Percentiles rank a stretch among this genome's conserved stretches.
phyloP scores from a whole-genome alignment of 2,113 vertebrate species.

The Cromileptes altivelis region DNA sequence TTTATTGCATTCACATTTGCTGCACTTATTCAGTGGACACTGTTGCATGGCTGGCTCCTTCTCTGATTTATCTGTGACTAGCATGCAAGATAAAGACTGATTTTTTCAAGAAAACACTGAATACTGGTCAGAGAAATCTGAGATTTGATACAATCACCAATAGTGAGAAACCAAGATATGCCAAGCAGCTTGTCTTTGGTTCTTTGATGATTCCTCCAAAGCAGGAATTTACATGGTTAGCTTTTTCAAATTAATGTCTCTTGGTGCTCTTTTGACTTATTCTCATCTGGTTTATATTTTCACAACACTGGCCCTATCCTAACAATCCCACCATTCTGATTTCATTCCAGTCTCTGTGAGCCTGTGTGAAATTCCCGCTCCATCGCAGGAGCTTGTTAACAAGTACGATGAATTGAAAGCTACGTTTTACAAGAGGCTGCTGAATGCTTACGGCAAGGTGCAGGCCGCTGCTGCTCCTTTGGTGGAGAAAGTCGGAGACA shows the following conservation, averaged over 20 bases:
- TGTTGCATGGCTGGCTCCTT: neutral
- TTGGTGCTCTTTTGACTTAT: neutral
- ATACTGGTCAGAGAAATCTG: neutral
- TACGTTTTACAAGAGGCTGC: conserved; percentile 67
- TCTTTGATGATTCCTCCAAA: neutral
- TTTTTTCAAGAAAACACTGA: neutral
- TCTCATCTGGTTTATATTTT: neutral
- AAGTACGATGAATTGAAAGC: conserved; percentile 73
- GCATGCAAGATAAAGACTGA: neutral
- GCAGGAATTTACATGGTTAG: neutral
- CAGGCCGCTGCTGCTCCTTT: neutral
- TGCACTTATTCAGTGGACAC: neutral
- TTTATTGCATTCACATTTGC: neutral
- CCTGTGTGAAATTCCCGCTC: conserved; percentile 60
- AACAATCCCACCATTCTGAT: neutral
- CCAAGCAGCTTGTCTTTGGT: conserved; percentile 13
- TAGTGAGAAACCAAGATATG: neutral
- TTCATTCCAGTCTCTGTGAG: conserved; percentile 78
- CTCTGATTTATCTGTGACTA: neutral
- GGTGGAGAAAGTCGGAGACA: accelerated
- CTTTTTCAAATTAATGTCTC: neutral
- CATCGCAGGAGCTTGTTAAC: conserved; percentile 74
- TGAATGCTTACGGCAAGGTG: conserved; percentile 23
- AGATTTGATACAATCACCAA: neutral
- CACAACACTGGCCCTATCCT: neutral